Percentiles rank a stretch among this genome's conserved stretches.
Evolutionary conservation across 1,140 invertebrate genomes (phyloP).

Genomic region (Periplaneta americana): DNA sequence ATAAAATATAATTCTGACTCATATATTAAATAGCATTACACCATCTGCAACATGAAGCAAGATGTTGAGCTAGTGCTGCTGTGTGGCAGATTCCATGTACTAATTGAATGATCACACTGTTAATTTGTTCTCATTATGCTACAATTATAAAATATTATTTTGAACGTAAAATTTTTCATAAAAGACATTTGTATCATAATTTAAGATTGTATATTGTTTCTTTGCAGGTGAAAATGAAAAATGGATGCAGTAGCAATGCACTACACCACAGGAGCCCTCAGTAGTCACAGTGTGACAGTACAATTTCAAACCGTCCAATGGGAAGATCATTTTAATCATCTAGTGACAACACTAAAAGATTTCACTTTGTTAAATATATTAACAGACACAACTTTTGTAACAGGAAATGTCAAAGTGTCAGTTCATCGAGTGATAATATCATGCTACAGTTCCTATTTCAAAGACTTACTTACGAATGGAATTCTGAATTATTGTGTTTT

Average conservation of each 20-base stretch:
- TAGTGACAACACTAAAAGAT: constrained; percentile 12
- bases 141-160: too few species aligned
- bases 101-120: too few species aligned
- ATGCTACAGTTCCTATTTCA: constrained; percentile 3
- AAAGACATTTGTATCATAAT: too few species aligned
- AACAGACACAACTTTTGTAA: constrained; percentile 10
- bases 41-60: too few species aligned
- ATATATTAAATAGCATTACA: too few species aligned
- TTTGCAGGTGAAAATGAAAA: background rate
- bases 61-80: too few species aligned
- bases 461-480: background rate
- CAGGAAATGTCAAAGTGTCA: background rate
- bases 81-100: too few species aligned
- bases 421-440: constrained; percentile 8
- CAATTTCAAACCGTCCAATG: background rate
- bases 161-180: too few species aligned
- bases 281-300: background rate
- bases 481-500: constrained; percentile 7
- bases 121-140: too few species aligned
- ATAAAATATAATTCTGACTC: too few species aligned
- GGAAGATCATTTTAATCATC: constrained; percentile 1
- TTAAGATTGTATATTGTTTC: too few species aligned
- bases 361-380: background rate
- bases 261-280: background rate
- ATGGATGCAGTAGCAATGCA: background rate